phyloP scores from a whole-genome alignment of 2,888 invertebrate species.

The Lottia gigantea region DNA sequence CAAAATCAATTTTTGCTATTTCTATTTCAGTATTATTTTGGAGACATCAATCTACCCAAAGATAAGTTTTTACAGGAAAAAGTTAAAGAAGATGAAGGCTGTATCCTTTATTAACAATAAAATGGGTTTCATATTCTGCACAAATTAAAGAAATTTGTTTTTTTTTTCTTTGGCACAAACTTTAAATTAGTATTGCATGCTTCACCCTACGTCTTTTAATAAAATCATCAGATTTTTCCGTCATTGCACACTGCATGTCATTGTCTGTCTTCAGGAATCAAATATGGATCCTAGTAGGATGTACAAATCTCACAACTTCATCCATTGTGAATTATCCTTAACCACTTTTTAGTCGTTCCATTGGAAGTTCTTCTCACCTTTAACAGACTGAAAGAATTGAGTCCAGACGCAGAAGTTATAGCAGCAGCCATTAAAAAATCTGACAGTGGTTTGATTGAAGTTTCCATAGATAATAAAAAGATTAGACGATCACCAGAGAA shows the following conservation, averaged over 20 bases:
- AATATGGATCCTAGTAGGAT: no score
- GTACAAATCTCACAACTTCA: no score
- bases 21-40: constrained; percentile 78
- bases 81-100: constrained; percentile 83
- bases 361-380: constrained; percentile 86
- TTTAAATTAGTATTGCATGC: no score
- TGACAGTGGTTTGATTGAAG: constrained; percentile 78
- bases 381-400: constrained; percentile 80
- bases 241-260: no score
- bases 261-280: no score
- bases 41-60: constrained; percentile 89
- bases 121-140: neutral
- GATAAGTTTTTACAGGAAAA: constrained; percentile 94
- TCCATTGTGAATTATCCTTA: constrained; percentile 5
- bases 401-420: constrained; percentile 78
- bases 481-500: constrained; percentile 80
- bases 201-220: no score
- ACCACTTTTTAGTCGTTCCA: constrained; percentile 77
- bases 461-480: constrained; percentile 78
- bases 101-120: constrained; percentile 60
- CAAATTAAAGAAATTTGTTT: no score
- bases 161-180: no score
- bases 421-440: constrained; percentile 81
- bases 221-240: neutral
- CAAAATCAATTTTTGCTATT: neutral